Base-by-base conservation (phyloP, 2,797 vertebrate genomes). In the Serranus cabrilla region DNA sequence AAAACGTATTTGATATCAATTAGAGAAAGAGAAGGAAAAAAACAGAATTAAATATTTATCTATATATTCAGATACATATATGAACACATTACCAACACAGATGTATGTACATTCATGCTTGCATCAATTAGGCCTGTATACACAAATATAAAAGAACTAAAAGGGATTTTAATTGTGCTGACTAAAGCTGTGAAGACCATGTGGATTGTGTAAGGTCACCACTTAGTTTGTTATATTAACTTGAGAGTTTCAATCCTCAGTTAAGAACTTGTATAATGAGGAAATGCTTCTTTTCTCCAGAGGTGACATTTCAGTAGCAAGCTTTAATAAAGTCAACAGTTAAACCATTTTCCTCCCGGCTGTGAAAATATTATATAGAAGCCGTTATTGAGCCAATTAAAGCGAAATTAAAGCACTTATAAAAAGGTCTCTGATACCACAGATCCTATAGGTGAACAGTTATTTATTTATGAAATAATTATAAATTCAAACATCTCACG, bases 291-390 rank as follows among this genome's bases (percentile, higher is more conserved):
- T 9, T 62, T 63, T 71, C 13, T 70, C 34, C 8, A 21, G 21
- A 73, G 23, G 21, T 37, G 16, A 59, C 58, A 51, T 42, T 49
- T 68, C 20, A 18, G n/a, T 11, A 10, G 5, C 2, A 8, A 55
- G 7, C 54, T 69, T 45, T 21, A 63, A 55, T 82, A 0, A 74
- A 80, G 18, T 16, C 47, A 51, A 25, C 25, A 20, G 5, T 68
- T 31, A 56, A 69, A 56, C 3, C 6, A 40, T 74, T 78, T 76
- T 71, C 23, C 25, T 47, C 11, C 7, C 17, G 18, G 46, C 47
- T 69, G 27, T 74, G 42, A 69, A 71, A 49, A 5, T 66, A 74
- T 76, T 51, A 45, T 77, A 58, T 43, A 12, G 21, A 52, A 45
- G 0, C 13, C 20, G 73, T 66, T 50, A 62, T 74, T 0, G 39